Conservation (phyloP, 2,888 invertebrate genomes). For the Lamellibrachia columna region DNA sequence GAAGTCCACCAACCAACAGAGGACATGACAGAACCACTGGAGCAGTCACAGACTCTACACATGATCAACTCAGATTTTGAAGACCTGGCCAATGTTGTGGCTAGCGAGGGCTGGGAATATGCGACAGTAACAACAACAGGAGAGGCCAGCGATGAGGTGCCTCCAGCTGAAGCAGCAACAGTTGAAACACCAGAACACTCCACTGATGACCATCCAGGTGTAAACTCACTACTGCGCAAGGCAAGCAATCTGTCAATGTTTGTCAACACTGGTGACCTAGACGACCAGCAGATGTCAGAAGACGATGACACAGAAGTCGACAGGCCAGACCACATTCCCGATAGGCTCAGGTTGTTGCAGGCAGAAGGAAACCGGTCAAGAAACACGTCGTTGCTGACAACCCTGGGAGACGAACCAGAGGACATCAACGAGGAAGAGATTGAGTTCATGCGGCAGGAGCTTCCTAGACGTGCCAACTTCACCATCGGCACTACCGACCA, state of each 20-base stretch:
- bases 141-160: background rate
- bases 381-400: background rate
- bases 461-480: background rate
- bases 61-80: background rate
- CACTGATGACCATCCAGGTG: background rate
- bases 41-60: background rate
- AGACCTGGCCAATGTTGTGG: background rate
- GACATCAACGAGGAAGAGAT: background rate
- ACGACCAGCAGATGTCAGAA: background rate
- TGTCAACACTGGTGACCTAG: background rate
- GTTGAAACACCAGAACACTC: background rate
- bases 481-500: background rate
- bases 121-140: background rate
- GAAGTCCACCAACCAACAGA: background rate
- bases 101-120: background rate
- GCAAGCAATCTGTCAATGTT: background rate
- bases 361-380: background rate
- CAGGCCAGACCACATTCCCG: background rate
- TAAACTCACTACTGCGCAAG: background rate
- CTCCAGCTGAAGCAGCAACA: background rate
- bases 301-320: background rate
- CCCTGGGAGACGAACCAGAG: background rate
- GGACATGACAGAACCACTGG: background rate
- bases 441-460: background rate
- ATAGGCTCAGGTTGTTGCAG: background rate